Evolutionary conservation across 2,113 vertebrate species (phyloP).

Genomic region (Myiopsitta monachus): DNA sequence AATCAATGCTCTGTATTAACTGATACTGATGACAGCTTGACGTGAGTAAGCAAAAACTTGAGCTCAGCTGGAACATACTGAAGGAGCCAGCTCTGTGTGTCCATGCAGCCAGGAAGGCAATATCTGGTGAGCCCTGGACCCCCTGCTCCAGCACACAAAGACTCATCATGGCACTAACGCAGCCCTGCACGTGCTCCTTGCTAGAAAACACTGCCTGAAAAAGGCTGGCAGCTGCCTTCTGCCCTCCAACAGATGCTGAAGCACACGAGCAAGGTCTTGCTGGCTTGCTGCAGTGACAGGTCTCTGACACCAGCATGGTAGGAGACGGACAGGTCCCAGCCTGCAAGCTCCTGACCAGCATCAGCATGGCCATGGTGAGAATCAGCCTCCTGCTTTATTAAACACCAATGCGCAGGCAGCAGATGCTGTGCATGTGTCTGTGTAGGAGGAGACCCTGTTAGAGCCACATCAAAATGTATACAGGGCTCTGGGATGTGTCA

Average conservation of each 20-base stretch:
- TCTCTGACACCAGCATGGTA: not conserved
- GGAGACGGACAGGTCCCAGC: not conserved
- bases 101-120: rapidly evolving
- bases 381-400: not conserved
- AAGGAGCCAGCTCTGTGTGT: not conserved
- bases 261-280: not conserved
- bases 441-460: not conserved
- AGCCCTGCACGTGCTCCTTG: not conserved
- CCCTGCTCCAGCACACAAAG: not conserved
- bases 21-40: not conserved
- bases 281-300: not conserved
- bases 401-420: not conserved
- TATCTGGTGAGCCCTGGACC: not conserved
- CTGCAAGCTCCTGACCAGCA: not conserved
- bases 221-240: not conserved
- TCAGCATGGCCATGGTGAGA: rapidly evolving
- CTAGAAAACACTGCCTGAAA: not conserved
- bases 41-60: not conserved
- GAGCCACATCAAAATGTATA: rapidly evolving
- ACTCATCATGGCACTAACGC: rapidly evolving
- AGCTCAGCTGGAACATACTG: not conserved
- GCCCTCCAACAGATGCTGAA: not conserved
- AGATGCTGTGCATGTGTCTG: not conserved
- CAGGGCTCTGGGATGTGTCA: not conserved
- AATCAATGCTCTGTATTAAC: not conserved